phyloP scores from a whole-genome alignment of 2,888 invertebrate genomes.

The Smittia sp. region DNA sequence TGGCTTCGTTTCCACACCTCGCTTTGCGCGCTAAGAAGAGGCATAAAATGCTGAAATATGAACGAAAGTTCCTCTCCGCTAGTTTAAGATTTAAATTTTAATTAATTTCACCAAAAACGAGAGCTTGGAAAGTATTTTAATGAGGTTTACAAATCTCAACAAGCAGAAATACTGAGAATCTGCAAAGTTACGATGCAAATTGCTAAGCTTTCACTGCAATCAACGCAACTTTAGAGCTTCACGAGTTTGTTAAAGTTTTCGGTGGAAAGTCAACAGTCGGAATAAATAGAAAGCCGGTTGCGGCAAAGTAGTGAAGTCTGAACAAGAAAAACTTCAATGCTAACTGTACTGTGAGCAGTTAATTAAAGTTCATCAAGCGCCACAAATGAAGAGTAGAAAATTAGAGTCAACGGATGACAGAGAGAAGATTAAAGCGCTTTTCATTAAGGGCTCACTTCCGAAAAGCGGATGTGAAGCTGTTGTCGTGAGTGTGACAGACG shows the following conservation, averaged over 20 bases:
- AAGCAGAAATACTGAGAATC: not conserved
- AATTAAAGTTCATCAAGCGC: not conserved
- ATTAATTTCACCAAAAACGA: not conserved
- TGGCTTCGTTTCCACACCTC: constrained; percentile 31
- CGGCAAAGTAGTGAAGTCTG: too few species aligned
- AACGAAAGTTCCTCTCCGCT: constrained; percentile 12
- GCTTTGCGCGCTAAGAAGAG: not conserved
- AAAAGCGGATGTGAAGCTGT: not conserved
- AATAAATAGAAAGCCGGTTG: too few species aligned
- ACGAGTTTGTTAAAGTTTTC: not conserved
- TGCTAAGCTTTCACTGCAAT: too few species aligned
- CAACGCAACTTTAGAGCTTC: not conserved
- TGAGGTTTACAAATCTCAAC: not conserved
- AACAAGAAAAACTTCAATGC: too few species aligned
- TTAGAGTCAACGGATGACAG: not conserved
- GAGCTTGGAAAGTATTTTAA: constrained; percentile 8
- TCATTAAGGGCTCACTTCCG: not conserved
- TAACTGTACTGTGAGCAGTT: too few species aligned
- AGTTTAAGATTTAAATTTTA: constrained; percentile 5
- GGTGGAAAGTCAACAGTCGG: too few species aligned
- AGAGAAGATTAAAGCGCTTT: not conserved
- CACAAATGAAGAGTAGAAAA: not conserved
- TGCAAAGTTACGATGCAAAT: constrained; percentile 1
- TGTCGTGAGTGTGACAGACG: not conserved
- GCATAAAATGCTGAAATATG: constrained; percentile 27